A percentile compares a stretch with the other conserved stretches of the same genome.
Evolutionary conservation across 2,113 vertebrate species (phyloP).

Genomic region (Pedionomus torquatus): DNA sequence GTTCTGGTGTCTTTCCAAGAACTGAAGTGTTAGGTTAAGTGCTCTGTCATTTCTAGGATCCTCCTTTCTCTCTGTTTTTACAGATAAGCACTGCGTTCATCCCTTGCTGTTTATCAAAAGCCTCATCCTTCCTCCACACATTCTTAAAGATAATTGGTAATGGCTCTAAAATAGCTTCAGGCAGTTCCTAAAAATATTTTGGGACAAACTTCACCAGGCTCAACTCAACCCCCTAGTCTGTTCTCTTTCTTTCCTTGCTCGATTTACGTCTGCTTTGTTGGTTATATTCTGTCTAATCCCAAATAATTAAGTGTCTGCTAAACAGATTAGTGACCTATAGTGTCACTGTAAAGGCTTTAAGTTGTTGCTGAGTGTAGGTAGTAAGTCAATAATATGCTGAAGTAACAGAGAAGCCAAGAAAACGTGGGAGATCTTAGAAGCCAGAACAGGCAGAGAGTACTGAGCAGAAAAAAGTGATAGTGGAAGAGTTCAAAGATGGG

Average conservation of each 20-base stretch:
- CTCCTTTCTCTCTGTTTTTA: not conserved
- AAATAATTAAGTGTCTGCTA: constrained; percentile 5
- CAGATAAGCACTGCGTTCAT: not conserved
- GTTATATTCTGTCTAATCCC: not conserved
- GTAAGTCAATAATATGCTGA: not conserved
- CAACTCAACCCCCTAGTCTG: not conserved
- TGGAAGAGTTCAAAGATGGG: not conserved
- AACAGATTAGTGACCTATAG: not conserved
- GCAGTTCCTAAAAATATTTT: not conserved
- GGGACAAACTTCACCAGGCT: not conserved
- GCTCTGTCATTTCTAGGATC: constrained; percentile 2
- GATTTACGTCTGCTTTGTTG: not conserved
- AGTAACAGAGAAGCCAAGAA: not conserved
- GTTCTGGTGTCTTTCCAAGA: constrained; percentile 26
- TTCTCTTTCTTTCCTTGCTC: not conserved
- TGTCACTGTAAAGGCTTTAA: not conserved
- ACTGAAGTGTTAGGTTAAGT: not conserved
- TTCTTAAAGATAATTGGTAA: not conserved
- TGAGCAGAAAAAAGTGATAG: not conserved
- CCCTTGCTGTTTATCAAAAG: not conserved
- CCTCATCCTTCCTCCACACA: not conserved
- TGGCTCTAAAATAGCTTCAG: not conserved
- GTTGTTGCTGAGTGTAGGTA: not conserved
- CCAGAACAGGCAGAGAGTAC: not conserved
- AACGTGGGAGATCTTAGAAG: not conserved